Evolutionary conservation across 2,113 vertebrate genomes (phyloP).

Genomic region (Crotalus horridus): DNA sequence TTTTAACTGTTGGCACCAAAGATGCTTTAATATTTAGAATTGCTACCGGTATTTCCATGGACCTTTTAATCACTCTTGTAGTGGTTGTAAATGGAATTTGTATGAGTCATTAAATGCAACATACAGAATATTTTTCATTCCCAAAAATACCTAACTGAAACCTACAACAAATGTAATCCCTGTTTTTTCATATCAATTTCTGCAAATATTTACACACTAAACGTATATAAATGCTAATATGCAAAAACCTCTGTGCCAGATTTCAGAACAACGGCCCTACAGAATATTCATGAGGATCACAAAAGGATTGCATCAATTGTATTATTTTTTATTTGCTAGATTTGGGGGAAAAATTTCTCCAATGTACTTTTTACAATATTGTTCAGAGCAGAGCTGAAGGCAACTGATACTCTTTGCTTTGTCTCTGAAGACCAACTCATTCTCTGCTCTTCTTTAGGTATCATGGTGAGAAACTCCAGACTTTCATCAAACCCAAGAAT

Average conservation of each 20-base stretch:
- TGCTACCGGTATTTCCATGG: background rate
- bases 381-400: background rate
- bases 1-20: background rate
- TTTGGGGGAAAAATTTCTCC: background rate
- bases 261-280: background rate
- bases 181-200: background rate
- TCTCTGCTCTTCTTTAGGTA: conserved; percentile 73
- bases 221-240: too few relatives aligned
- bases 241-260: background rate
- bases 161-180: background rate
- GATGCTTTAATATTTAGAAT: background rate
- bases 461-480: conserved; percentile 89
- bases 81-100: background rate
- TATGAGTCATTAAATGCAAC: background rate
- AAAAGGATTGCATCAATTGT: background rate
- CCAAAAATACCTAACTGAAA: background rate
- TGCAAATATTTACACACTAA: background rate
- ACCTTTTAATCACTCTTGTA: background rate
- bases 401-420: background rate
- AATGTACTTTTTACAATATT: background rate
- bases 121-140: background rate
- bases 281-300: background rate
- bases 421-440: background rate
- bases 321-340: background rate
- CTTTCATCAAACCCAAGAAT: conserved; percentile 74